Base-by-base conservation (phyloP, 2,113 vertebrate species). In the Mesitornis unicolor region DNA sequence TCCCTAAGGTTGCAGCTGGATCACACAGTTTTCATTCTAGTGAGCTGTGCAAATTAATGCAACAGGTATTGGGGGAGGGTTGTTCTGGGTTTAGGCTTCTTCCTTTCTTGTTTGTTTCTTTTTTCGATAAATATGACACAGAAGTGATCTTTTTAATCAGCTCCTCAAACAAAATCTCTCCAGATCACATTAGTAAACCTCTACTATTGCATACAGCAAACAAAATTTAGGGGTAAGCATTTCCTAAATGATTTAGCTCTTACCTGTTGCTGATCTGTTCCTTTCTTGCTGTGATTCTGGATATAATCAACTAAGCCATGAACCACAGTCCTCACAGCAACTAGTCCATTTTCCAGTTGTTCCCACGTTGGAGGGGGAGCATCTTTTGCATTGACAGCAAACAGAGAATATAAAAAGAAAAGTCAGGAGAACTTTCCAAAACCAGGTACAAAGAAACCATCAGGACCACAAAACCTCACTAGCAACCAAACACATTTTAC, bases 271-370 rank as follows among this genome's bases (percentile, higher is more conserved):
- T 99, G 99, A 95, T 99, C 99, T 26, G 99, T 98, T 97, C 99
- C 99, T 97, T 99, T 99, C 97, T 99, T 99, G 98, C 99, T 99
- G 95, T 99, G 99, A 97, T 99, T 99, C 97, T 99, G 99, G 82
- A 99, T 99, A 93, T 99, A 99, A 97, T 99, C 99, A 91, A 99
- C 99, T 84, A 99, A 98, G 15, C 99, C 99, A 45, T 99, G 99
- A 61, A 99, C 99, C 73, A 99, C 99, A 9, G 99, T 99, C 92
- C 99, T 99, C 78, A 99, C 99, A 69, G 99, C 99, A 87, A 99
- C 99, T 63, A 99, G 95, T n/a, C 99, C 99, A 75, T 99, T 99
- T 97, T 99, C 99, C 65, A 99, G 98, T 91, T 99, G 99, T 95
- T 99, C 99, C 99, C 99, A 99, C 4, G 99, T 99, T 7, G 99